Base-by-base conservation (phyloP, 2,888 invertebrate species). In the Prosapia bicincta region DNA sequence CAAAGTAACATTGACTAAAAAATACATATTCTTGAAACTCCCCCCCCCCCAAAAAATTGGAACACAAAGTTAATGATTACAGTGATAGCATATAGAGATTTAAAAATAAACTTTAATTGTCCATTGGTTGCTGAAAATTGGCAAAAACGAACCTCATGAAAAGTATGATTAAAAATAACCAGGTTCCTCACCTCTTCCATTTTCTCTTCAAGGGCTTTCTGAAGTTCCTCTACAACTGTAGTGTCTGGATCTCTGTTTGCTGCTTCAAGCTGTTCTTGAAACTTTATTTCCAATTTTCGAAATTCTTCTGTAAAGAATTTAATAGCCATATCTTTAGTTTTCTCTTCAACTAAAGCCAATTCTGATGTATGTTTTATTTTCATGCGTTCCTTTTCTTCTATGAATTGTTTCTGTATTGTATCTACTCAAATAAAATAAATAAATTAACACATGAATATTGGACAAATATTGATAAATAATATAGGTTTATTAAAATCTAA, bases 291-390 rank as follows among this genome's bases (percentile, higher is more conserved):
- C 69, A 79, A 26, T 77, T 78, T 77, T 25, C 73, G 74, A 15
- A 79, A 75, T 74, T 79, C 77, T 43, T 76, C 78, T 0, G 77
- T 38, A 26, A 76, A 79, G 75, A 74, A 79, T 32, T 78, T 70
- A 2, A 77, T 25, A 20, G 79, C 78, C 20, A 76, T 20, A n/a
- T 77, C 73, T 77, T 78, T 79, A 1, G 79, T 77, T 69, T 75
- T 71, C 26, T 79, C 78, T 71, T 79, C 79, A 5, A 75, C 75
- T 10, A 43, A 15, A 24, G 26, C 75, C 23, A 79, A 26, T 38
- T 76, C 74, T 74, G 23, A 43, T 68, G 23, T 69, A 24, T 70
- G 73, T 54, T 54, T 54, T 54, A 20, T 9, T 54, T 54, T 54
- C 20, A 54, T 20, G 20, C 20, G n/a, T 2, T 54, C 20, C 3